phyloP scores from a whole-genome alignment of 1,140 invertebrate species.

The Apocrypta bakeri region DNA sequence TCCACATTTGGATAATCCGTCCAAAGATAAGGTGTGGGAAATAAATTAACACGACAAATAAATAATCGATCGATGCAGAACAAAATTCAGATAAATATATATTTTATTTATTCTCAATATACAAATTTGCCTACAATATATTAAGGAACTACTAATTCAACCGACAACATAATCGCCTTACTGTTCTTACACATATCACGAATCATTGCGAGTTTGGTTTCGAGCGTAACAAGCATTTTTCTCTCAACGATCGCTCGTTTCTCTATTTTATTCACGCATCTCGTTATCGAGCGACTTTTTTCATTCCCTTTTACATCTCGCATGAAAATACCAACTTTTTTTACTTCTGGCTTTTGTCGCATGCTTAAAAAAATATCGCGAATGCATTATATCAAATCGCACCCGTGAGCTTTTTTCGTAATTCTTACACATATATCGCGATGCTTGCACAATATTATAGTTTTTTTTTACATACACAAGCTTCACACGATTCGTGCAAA shows the following conservation, averaged over 20 bases:
- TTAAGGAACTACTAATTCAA: slow-evolving; percentile 68
- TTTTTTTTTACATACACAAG: slow-evolving; percentile 1
- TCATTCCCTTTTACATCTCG: neutral
- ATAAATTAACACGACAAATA: too few relatives aligned
- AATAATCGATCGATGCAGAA: too few relatives aligned
- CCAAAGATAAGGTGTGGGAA: too few relatives aligned
- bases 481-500: neutral
- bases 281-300: slow-evolving; percentile 4
- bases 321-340: slow-evolving; percentile 44
- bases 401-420: slow-evolving; percentile 32
- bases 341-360: slow-evolving; percentile 52
- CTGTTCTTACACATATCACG: slow-evolving; percentile 68
- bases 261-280: slow-evolving; percentile 37
- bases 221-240: slow-evolving; percentile 60
- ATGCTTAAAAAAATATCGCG: slow-evolving; percentile 62
- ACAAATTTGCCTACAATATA: slow-evolving; percentile 69
- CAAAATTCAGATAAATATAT: slow-evolving; percentile 67
- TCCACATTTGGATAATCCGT: too few relatives aligned
- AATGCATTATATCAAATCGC: slow-evolving; percentile 48
- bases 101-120: slow-evolving; percentile 68
- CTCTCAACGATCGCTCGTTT: slow-evolving; percentile 45
- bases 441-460: neutral
- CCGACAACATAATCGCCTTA: slow-evolving; percentile 65
- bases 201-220: slow-evolving; percentile 70
- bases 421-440: slow-evolving; percentile 1